Percentiles rank a stretch among this genome's conserved stretches.
phyloP scores from a whole-genome alignment of 1,140 invertebrate genomes.

The Bombus pyrosoma region DNA sequence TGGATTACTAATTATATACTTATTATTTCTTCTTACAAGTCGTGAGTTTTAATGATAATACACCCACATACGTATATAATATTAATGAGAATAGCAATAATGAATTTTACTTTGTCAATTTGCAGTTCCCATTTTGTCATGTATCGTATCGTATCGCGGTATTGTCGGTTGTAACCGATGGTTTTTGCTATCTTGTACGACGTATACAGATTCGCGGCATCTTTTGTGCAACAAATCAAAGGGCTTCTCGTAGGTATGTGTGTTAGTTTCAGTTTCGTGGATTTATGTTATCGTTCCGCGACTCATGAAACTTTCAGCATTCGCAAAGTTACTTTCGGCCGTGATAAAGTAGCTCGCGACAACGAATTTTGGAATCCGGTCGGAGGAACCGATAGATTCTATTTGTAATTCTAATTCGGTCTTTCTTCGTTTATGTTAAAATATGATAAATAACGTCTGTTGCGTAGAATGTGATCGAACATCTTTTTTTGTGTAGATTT shows the following conservation, averaged over 20 bases:
- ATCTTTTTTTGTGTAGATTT: neutral
- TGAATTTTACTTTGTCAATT: neutral
- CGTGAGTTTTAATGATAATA: too few species aligned
- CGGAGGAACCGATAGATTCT: neutral
- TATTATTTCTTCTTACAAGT: too few species aligned
- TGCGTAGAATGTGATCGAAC: neutral
- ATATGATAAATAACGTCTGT: neutral
- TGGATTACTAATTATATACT: too few species aligned
- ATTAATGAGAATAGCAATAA: too few species aligned
- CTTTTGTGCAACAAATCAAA: neutral
- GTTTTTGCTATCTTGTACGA: neutral
- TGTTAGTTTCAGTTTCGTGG: neutral
- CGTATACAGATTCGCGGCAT: neutral
- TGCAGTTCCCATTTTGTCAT: too few species aligned
- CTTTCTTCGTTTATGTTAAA: slow-evolving; percentile 23
- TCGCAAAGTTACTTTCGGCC: slow-evolving; percentile 20
- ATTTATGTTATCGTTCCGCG: neutral
- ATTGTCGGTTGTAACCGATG: neutral
- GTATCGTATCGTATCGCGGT: too few species aligned
- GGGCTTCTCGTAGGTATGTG: neutral
- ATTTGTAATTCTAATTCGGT: slow-evolving; percentile 53
- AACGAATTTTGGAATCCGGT: slow-evolving; percentile 29
- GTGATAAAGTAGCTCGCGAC: slow-evolving; percentile 21
- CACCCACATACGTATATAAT: too few species aligned
- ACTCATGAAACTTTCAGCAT: neutral